These are phyloP conservation scores for Esox niger DNA, from an alignment of 2,113 vertebrate genomes.

Conservation along the genomic window DNA sequence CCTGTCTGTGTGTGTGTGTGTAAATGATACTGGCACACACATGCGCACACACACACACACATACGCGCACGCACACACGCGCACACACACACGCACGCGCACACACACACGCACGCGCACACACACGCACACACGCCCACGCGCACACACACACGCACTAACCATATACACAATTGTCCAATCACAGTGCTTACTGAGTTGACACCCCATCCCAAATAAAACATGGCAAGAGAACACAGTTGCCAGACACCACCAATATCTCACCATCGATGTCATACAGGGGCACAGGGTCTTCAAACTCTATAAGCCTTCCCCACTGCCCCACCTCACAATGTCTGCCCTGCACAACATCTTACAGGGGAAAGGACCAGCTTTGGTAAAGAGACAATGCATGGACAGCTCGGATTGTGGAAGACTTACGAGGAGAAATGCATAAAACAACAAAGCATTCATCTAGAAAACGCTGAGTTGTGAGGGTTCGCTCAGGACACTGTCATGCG, in stretches of 20 bases:
- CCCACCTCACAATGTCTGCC: background rate
- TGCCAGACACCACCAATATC: conserved; percentile 3
- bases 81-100: no score
- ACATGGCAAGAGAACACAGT: background rate
- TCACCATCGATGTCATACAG: background rate
- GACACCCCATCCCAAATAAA: background rate
- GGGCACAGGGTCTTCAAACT: background rate
- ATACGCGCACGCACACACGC: no score
- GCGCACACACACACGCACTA: no score
- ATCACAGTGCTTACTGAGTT: background rate
- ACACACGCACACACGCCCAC: no score
- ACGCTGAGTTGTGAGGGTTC: conserved; percentile 9
- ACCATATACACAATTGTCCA: background rate
- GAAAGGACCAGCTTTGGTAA: background rate
- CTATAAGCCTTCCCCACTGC: background rate
- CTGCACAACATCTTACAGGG: background rate
- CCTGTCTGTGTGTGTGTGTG: background rate
- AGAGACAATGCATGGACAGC: conserved; percentile 8
- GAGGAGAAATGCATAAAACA: conserved; percentile 39
- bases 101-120: no score
- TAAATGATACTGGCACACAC: background rate
- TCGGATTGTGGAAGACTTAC: conserved; percentile 16
- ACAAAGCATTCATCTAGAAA: conserved; percentile 40
- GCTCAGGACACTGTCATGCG: conserved; percentile 26
- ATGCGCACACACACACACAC: no score